Percentiles rank a stretch among this genome's conserved stretches.
Evolutionary conservation across 2,888 invertebrate genomes (phyloP).

Genomic region (Hololepta plana): DNA sequence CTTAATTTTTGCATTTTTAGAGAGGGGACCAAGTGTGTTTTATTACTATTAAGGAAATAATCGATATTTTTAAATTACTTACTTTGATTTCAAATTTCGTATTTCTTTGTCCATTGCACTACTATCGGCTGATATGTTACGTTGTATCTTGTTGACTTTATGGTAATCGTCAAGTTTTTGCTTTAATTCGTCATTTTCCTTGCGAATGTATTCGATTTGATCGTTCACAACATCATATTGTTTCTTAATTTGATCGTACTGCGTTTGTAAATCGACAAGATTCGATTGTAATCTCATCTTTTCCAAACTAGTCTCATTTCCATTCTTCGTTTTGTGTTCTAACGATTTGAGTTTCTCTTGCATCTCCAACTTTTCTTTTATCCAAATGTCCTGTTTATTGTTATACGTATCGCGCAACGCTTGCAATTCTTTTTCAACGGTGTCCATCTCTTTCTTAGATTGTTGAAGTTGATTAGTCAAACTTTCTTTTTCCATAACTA

Average conservation of each 20-base stretch:
- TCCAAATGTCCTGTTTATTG: slow-evolving; percentile 48
- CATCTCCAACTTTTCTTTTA: slow-evolving; percentile 49
- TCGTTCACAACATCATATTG: slow-evolving; percentile 50
- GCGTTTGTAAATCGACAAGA: slow-evolving; percentile 56
- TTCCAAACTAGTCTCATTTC: slow-evolving; percentile 32
- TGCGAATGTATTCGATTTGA: slow-evolving; percentile 51
- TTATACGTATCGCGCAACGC: slow-evolving; percentile 44
- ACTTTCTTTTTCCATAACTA: slow-evolving; percentile 66
- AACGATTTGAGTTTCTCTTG: slow-evolving; percentile 30
- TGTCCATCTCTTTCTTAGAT: slow-evolving; percentile 42
- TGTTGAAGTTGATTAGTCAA: too few species aligned
- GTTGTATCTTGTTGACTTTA: slow-evolving; percentile 65
- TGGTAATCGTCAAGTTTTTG: slow-evolving; percentile 72
- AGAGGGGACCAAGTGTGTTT: too few species aligned
- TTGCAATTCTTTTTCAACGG: slow-evolving; percentile 44
- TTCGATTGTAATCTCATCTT: slow-evolving; percentile 47
- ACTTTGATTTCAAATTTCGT: slow-evolving; percentile 45
- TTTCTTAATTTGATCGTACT: slow-evolving; percentile 48
- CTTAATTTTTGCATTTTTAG: too few species aligned
- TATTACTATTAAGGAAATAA: slow-evolving; percentile 1
- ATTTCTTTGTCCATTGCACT: slow-evolving; percentile 60
- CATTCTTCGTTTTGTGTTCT: slow-evolving; percentile 19
- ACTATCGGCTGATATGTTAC: slow-evolving; percentile 58
- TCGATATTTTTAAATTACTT: slow-evolving; percentile 9
- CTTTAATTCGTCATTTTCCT: slow-evolving; percentile 62